Evolutionary conservation across 2,113 vertebrate genomes (phyloP).

Genomic region (Urocynchramus pylzowi): DNA sequence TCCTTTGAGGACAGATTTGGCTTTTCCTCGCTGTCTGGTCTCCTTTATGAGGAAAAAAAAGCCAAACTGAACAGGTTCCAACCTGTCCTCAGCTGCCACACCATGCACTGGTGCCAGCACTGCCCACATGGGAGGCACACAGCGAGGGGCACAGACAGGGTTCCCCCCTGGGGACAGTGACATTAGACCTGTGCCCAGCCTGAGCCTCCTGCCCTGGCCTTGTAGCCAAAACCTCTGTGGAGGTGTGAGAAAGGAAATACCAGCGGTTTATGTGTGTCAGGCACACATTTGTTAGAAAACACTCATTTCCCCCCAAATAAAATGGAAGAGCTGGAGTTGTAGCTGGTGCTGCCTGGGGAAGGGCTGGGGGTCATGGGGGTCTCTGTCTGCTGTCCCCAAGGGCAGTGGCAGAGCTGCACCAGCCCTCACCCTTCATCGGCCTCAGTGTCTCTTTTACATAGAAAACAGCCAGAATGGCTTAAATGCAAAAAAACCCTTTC

Average conservation of each 20-base stretch:
- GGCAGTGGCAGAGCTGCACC: background rate
- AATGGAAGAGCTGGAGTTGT: background rate
- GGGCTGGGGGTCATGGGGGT: fast-evolving
- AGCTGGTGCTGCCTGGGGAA: background rate
- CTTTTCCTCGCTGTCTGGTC: background rate
- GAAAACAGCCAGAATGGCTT: background rate
- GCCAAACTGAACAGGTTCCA: background rate
- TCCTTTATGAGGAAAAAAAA: background rate
- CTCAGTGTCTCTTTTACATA: fast-evolving
- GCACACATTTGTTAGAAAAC: background rate
- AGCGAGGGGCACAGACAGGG: background rate
- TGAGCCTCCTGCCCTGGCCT: background rate
- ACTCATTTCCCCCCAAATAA: background rate
- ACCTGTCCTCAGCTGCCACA: background rate
- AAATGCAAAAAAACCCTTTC: background rate
- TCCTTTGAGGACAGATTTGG: background rate
- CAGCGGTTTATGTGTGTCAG: background rate
- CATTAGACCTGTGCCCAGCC: background rate
- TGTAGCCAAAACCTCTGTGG: background rate
- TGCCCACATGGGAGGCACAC: background rate
- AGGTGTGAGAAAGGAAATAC: background rate
- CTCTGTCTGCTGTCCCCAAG: background rate
- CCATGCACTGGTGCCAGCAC: background rate
- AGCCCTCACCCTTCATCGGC: fast-evolving
- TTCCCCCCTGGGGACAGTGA: fast-evolving